Conservation (phyloP, 2,888 invertebrate genomes). For the Perizoma affinitatum region DNA sequence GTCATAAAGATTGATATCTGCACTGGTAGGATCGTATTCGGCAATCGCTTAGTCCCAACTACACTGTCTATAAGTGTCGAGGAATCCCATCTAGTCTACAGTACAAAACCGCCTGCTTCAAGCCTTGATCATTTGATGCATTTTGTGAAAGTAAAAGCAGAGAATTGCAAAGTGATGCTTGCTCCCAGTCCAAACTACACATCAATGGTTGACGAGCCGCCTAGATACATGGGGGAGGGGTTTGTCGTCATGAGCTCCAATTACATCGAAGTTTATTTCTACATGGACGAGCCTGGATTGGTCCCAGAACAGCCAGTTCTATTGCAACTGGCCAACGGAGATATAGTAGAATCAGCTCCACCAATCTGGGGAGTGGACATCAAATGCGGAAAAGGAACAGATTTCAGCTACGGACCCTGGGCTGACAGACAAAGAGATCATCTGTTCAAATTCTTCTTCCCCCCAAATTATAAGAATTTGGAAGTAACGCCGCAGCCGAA, state of each 20-base stretch:
- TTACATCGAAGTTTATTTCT: conserved; percentile 96
- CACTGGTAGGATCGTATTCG: conserved; percentile 96
- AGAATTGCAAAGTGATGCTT: conserved; percentile 97
- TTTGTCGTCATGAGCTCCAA: conserved; percentile 98
- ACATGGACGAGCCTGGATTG: conserved; percentile 97
- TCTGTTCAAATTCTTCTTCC: conserved; percentile 98
- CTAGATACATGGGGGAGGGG: conserved; percentile 98
- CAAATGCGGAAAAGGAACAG: conserved; percentile 97
- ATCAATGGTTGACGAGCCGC: conserved; percentile 96
- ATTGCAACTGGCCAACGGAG: conserved; percentile 95
- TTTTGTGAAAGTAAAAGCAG: conserved; percentile 96
- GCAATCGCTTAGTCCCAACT: conserved; percentile 96
- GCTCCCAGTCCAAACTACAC: conserved; percentile 98
- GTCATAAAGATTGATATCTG: conserved; percentile 97
- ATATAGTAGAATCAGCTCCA: conserved; percentile 95
- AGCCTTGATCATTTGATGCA: conserved; percentile 98
- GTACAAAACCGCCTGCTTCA: conserved; percentile 97
- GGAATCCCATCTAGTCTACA: conserved; percentile 97
- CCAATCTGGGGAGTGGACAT: conserved; percentile 98
- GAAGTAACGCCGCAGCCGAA: conserved; percentile 91
- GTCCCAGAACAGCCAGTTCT: conserved; percentile 96
- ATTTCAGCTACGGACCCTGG: conserved; percentile 99
- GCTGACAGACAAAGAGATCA: conserved; percentile 98
- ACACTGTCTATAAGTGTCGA: conserved; percentile 96
- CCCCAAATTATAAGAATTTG: conserved; percentile 92